Percentiles rank a stretch among this genome's conserved stretches.
Evolutionary conservation across 1,140 invertebrate genomes (phyloP).

Genomic region (Ceratoteleas bidentatus): DNA sequence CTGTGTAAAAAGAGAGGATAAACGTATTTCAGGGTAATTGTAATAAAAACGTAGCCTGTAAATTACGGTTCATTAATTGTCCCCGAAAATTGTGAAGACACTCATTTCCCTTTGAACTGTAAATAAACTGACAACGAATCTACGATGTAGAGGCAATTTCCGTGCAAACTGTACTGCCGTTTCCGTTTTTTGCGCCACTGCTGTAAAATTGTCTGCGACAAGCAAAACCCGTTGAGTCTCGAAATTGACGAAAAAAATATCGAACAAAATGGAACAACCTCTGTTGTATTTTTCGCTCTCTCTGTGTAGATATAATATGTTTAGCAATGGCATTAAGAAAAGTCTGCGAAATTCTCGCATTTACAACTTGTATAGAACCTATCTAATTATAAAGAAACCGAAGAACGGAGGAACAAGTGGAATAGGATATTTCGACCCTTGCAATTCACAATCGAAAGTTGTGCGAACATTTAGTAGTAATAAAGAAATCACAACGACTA

Average conservation of each 20-base stretch:
- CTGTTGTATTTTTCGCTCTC: constrained; percentile 48
- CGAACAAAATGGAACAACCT: constrained; percentile 4
- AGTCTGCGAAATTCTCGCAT: constrained; percentile 21
- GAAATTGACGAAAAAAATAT: neutral
- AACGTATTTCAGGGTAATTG: constrained; percentile 48
- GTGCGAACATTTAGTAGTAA: constrained; percentile 42
- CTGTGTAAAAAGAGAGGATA: constrained; percentile 19
- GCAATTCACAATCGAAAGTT: constrained; percentile 41
- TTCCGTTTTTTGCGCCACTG: neutral
- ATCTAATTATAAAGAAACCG: constrained; percentile 15
- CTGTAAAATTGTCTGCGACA: neutral
- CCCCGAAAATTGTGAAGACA: neutral
- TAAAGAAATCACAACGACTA: constrained; percentile 58
- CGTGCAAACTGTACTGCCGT: neutral
- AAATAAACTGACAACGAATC: constrained; percentile 50
- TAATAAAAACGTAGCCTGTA: constrained; percentile 43
- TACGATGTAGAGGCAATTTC: constrained; percentile 3
- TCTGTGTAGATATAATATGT: constrained; percentile 46
- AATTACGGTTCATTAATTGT: constrained; percentile 23
- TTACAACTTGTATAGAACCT: constrained; percentile 28
- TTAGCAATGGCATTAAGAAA: constrained; percentile 37
- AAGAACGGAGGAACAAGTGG: neutral
- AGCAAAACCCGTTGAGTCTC: neutral
- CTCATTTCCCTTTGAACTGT: constrained; percentile 31
- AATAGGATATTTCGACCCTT: constrained; percentile 36